These are phyloP conservation scores for Theristus sp. DNA, from an alignment of 2,888 invertebrate genomes.

Conservation along the genomic window DNA sequence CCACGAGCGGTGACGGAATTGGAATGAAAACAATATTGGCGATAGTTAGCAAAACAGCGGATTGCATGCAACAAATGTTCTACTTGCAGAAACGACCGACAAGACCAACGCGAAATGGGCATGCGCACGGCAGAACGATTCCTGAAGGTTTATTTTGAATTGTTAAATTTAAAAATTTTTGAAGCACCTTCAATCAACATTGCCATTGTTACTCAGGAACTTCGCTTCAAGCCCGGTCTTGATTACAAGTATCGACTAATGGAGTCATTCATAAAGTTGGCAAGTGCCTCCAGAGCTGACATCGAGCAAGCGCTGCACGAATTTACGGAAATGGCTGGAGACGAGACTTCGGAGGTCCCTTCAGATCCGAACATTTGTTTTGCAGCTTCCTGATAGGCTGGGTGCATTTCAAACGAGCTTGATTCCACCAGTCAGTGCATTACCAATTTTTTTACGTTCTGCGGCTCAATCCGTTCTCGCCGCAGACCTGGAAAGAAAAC, in stretches of 20 bases:
- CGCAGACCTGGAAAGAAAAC: too few relatives aligned
- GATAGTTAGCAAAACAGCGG: too few relatives aligned
- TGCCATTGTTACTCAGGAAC: conserved; percentile 17
- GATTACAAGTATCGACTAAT: conserved; percentile 33
- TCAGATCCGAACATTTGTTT: too few relatives aligned
- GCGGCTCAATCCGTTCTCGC: too few relatives aligned
- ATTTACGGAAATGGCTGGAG: conserved; percentile 50
- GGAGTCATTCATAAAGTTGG: conserved; percentile 59
- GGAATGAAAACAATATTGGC: too few relatives aligned
- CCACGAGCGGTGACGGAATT: too few relatives aligned
- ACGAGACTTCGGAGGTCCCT: conserved; percentile 38
- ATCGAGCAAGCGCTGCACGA: conserved; percentile 67
- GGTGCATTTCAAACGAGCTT: too few relatives aligned
- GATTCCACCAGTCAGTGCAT: too few relatives aligned
- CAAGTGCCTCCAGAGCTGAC: conserved; percentile 60
- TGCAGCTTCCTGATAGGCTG: too few relatives aligned
- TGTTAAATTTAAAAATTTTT: background rate
- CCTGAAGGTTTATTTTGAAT: conserved; percentile 29
- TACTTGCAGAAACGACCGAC: background rate
- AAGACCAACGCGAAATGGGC: conserved; percentile 46
- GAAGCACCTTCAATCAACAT: too few relatives aligned
- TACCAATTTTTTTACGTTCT: too few relatives aligned
- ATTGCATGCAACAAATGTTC: background rate
- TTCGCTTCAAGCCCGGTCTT: conserved; percentile 15
- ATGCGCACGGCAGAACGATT: conserved; percentile 52